Evolutionary conservation across 2,113 vertebrate genomes (phyloP).

Genomic region (Phrynosoma platyrhinos): DNA sequence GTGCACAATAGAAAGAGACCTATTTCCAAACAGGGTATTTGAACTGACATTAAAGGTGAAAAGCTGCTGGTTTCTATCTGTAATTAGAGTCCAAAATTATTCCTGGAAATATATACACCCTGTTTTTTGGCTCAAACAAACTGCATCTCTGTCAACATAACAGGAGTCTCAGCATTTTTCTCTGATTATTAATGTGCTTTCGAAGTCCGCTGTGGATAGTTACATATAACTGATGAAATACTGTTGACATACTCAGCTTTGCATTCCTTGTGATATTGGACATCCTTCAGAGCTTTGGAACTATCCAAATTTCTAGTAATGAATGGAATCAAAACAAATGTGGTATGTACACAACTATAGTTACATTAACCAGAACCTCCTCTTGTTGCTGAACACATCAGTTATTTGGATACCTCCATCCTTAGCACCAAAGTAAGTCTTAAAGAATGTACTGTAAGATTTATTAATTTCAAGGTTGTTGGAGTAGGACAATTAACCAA

Average conservation of each 20-base stretch:
- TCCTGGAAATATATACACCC: conserved; percentile 37
- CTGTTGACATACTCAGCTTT: conserved; percentile 36
- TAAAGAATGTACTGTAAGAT: conserved; percentile 37
- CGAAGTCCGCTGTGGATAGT: conserved; percentile 67
- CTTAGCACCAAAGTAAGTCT: conserved; percentile 15
- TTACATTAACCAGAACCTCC: conserved; percentile 30
- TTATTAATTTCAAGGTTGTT: conserved; percentile 36
- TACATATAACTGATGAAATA: conserved; percentile 40
- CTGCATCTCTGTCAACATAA: conserved; percentile 59
- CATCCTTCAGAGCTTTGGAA: conserved; percentile 33
- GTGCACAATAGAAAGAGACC: neutral
- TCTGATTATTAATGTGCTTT: conserved; percentile 71
- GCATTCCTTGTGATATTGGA: conserved; percentile 43
- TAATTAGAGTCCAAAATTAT: conserved; percentile 44
- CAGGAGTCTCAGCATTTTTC: conserved; percentile 48
- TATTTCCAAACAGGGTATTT: conserved; percentile 3
- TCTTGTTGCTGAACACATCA: conserved; percentile 20
- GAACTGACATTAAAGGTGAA: conserved; percentile 34
- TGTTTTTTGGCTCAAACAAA: conserved; percentile 61
- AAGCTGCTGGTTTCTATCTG: conserved; percentile 48
- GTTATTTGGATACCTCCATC: conserved; percentile 26
- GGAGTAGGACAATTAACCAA: neutral
- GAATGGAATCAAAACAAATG: conserved; percentile 53
- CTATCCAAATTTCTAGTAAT: conserved; percentile 49
- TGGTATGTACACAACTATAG: neutral